Evolutionary conservation across 2,888 invertebrate genomes (phyloP).

Genomic region (Lochmaea capreae): DNA sequence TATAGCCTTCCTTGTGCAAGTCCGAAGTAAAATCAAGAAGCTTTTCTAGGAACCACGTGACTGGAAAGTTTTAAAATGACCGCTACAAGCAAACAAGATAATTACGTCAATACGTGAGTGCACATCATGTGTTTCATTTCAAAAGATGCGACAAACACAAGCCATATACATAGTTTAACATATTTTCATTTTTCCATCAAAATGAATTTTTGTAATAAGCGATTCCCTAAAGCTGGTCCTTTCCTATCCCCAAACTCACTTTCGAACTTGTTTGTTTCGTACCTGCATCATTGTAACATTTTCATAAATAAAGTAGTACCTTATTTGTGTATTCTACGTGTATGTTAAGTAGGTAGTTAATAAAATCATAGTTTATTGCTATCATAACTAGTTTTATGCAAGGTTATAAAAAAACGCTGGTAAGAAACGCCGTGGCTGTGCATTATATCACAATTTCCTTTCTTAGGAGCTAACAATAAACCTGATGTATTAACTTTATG

Average conservation of each 20-base stretch:
- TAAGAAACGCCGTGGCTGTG: slow-evolving; percentile 34
- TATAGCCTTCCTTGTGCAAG: no score
- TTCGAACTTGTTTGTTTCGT: background rate
- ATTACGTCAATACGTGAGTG: no score
- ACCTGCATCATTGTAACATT: background rate
- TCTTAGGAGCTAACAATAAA: slow-evolving; percentile 13
- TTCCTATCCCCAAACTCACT: background rate
- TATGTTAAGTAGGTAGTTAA: slow-evolving; percentile 27
- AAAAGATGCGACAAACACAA: no score
- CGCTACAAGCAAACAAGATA: no score
- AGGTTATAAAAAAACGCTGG: slow-evolving; percentile 52
- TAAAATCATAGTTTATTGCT: slow-evolving; percentile 43
- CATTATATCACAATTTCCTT: slow-evolving; percentile 39
- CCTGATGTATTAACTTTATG: slow-evolving; percentile 6
- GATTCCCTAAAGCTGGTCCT: no score
- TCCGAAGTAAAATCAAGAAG: no score
- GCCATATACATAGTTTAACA: no score
- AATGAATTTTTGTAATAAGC: no score
- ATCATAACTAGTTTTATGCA: slow-evolving; percentile 51
- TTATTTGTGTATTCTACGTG: background rate
- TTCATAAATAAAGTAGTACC: background rate
- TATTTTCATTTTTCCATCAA: no score
- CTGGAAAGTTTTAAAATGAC: no score
- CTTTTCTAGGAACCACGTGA: no score
- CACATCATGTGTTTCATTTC: no score